Evolutionary conservation across 92 coral and sea anemone species (phyloP).

Genomic region (Micromussa lordhowensis): DNA sequence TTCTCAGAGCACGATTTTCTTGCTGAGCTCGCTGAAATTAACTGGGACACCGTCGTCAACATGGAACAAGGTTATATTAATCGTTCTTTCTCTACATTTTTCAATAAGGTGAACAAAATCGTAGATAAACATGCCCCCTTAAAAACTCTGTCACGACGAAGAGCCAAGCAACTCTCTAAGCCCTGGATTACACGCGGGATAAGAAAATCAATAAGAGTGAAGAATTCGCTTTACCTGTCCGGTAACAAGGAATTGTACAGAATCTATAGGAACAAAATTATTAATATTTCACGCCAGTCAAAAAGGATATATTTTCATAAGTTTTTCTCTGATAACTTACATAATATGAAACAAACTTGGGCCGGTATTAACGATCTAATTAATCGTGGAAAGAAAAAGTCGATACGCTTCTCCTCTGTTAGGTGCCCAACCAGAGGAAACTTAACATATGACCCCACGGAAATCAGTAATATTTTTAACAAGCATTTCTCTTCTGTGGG

Average conservation of each 20-base stretch:
- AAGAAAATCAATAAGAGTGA: constrained; percentile 50
- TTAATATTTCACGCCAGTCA: constrained; percentile 36
- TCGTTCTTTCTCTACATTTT: too few species aligned
- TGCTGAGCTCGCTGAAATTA: too few species aligned
- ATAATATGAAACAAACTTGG: constrained; percentile 55
- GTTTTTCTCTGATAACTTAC: constrained; percentile 44
- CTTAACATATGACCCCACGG: background rate
- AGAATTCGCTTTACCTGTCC: constrained; percentile 30
- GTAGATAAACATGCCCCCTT: too few species aligned
- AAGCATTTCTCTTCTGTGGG: background rate
- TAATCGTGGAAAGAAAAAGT: constrained; percentile 32
- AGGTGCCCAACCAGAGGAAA: constrained; percentile 18
- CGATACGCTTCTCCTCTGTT: constrained; percentile 20
- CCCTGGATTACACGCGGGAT: constrained; percentile 64
- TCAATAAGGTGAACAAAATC: too few species aligned
- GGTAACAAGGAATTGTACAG: constrained; percentile 29
- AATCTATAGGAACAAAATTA: constrained; percentile 58
- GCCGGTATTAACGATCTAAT: constrained; percentile 48
- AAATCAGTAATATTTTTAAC: background rate
- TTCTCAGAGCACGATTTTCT: too few species aligned
- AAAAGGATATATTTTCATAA: constrained; percentile 48
- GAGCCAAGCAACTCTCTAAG: constrained; percentile 52
- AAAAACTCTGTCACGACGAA: too few species aligned
- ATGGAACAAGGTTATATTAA: too few species aligned
- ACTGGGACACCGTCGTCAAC: too few species aligned